Evolutionary conservation across 2,797 vertebrate genomes (phyloP), one percentile per base, ranked within the genome.

Genomic region (Eleutherodactylus coqui): DNA sequence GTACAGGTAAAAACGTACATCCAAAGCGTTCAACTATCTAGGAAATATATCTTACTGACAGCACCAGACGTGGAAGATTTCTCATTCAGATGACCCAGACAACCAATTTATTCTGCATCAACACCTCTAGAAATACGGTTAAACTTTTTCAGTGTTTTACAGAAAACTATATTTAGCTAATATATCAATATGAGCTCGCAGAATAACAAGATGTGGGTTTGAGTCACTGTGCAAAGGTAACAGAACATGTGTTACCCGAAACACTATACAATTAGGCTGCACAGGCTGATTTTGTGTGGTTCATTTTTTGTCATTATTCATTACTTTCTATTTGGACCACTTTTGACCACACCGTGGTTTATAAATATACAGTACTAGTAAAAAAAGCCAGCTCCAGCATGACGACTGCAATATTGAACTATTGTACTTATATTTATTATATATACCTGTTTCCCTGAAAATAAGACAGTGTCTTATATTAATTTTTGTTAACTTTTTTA

Each of bases 11-110:
- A 60, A 76, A 4, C 55, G n/a, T 3, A 79, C 2, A 34, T 41
- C 36, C 53, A 62, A 79, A 79, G 53, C 21, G n/a, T 34, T 29
- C 36, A 79, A 60, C 53, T 60, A 36, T 62, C 53, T 29, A 60
- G 53, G 58, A 62, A 79, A 79, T 62, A 21, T 43, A 27, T 79
- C 16, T 41, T 13, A 32, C 3, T 27, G 41, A 43, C 13, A 49
- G 14, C 41, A 32, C 24, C n/a, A 27, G 21, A 64, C 6, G 45
- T 43, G 13, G 45, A n/a, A 43, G 36, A 10, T 79, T 79, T 79
- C 19, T 21, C 24, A 62, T 79, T 27, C 36, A 43, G 38, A 79
- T 41, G 38, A 60, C 60, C 14, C 55, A 38, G 38, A 11, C 58
- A 21, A 47, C 76, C 38, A 67, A 47, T 67, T 49, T 41, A 49